A percentile compares a stretch with the other conserved stretches of the same genome.
phyloP scores from a whole-genome alignment of 2,888 invertebrate species.

The Choristoneura rosaceana region DNA sequence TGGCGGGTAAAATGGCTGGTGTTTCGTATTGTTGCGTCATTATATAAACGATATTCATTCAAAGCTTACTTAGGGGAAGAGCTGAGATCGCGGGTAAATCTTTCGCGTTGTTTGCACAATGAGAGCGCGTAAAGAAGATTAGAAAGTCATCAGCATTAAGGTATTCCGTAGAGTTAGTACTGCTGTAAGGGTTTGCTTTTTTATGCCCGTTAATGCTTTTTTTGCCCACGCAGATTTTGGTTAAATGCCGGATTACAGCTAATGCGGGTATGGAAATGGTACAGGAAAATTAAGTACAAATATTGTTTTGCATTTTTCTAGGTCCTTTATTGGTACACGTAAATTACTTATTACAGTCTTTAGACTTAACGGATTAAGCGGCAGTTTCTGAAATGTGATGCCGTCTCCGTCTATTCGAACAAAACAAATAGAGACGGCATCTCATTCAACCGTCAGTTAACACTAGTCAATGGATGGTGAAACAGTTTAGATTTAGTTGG shows the following conservation, averaged over 20 bases:
- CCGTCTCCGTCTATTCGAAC: too few relatives aligned
- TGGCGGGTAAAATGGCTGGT: slow-evolving; percentile 28
- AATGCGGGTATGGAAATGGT: background rate
- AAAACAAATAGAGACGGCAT: too few relatives aligned
- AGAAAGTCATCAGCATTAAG: slow-evolving; percentile 33
- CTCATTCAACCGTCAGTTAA: too few relatives aligned
- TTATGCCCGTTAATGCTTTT: background rate
- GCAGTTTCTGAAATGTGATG: too few relatives aligned
- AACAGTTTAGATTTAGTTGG: too few relatives aligned
- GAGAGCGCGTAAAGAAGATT: slow-evolving; percentile 20
- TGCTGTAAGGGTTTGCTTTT: background rate
- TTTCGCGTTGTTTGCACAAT: slow-evolving; percentile 12
- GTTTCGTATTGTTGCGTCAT: slow-evolving; percentile 31
- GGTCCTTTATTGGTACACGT: too few relatives aligned
- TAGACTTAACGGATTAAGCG: too few relatives aligned
- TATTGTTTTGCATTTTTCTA: background rate
- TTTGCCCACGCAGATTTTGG: background rate
- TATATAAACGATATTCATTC: slow-evolving; percentile 14
- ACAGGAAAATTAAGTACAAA: background rate
- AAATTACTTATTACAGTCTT: too few relatives aligned
- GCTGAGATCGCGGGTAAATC: slow-evolving; percentile 5
- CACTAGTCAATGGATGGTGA: too few relatives aligned
- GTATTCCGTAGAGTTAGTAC: slow-evolving; percentile 2
- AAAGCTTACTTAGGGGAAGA: slow-evolving; percentile 28
- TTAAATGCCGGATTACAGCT: background rate